Percentiles rank a stretch among this genome's conserved stretches.
phyloP scores from a whole-genome alignment of 2,888 invertebrate species.

The Alloplasta piceator region DNA sequence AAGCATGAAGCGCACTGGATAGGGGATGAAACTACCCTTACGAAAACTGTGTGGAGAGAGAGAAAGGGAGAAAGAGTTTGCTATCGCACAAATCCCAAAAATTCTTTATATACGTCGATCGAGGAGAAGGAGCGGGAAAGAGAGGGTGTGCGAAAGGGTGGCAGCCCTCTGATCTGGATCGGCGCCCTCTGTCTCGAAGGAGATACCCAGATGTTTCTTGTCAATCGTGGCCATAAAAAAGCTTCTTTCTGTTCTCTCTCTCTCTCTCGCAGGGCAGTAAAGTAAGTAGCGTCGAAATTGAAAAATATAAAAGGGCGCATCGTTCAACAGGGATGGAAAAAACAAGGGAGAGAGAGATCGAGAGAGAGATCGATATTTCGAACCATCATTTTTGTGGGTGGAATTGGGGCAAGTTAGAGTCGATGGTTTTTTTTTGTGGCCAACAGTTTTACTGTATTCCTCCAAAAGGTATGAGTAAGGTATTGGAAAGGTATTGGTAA shows the following conservation, averaged over 20 bases:
- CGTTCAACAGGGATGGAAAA: conserved; percentile 27
- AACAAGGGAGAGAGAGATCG: no score
- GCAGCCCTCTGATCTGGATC: conserved; percentile 31
- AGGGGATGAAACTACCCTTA: not conserved
- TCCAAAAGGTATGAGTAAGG: no score
- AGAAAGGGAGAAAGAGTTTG: conserved; percentile 1
- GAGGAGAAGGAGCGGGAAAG: conserved; percentile 12
- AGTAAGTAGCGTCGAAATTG: conserved; percentile 72
- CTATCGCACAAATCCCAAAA: conserved; percentile 58
- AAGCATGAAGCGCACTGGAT: not conserved
- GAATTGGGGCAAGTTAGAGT: no score
- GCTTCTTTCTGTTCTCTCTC: conserved; percentile 54
- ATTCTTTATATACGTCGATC: conserved; percentile 55
- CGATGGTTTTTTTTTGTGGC: no score
- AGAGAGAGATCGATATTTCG: conserved; percentile 11
- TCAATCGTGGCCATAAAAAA: conserved; percentile 76
- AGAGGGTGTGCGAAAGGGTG: conserved; percentile 1
- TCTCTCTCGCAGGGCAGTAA: conserved; percentile 66
- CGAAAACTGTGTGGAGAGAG: not conserved
- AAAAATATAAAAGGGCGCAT: conserved; percentile 71
- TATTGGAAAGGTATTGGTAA: no score
- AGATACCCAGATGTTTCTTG: conserved; percentile 76
- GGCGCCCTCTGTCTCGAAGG: conserved; percentile 26
- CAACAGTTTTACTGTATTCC: no score
- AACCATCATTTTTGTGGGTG: conserved; percentile 41